Evolutionary conservation across 2,797 vertebrate genomes (phyloP).

Genomic region (Premnoplex brunnescens): DNA sequence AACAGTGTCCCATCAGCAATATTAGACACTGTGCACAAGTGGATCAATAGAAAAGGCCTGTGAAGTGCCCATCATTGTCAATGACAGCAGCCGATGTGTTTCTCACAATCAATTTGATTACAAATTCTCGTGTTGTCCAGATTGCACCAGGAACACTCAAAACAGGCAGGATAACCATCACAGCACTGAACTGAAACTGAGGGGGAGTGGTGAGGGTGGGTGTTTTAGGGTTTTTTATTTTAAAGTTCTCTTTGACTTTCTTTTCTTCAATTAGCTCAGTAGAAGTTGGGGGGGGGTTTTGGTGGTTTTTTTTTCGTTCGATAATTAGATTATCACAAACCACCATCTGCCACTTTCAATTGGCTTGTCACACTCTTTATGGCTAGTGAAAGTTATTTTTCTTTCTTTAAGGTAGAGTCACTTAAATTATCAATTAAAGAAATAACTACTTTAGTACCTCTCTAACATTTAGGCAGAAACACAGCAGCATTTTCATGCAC

Average conservation of each 20-base stretch:
- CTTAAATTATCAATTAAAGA: background rate
- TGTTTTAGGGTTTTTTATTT: background rate
- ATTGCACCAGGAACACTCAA: background rate
- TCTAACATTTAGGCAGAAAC: background rate
- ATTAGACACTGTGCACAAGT: background rate
- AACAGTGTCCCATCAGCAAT: background rate
- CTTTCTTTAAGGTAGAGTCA: background rate
- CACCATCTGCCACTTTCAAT: background rate
- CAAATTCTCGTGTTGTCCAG: background rate
- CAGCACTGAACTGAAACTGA: background rate
- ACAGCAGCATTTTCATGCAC: background rate
- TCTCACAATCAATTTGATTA: background rate
- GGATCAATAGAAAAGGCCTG: background rate
- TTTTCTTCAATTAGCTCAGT: background rate
- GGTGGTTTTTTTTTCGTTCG: no score
- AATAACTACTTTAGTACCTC: background rate
- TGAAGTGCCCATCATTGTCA: background rate
- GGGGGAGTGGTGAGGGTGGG: rapidly evolving
- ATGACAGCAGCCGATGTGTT: background rate
- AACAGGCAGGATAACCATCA: background rate
- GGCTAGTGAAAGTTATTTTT: background rate
- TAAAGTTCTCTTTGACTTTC: background rate
- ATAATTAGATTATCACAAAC: background rate
- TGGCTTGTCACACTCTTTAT: background rate
- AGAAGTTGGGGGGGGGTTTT: background rate